phyloP scores from a whole-genome alignment of 2,888 invertebrate species.

The Lithosia quadra region DNA sequence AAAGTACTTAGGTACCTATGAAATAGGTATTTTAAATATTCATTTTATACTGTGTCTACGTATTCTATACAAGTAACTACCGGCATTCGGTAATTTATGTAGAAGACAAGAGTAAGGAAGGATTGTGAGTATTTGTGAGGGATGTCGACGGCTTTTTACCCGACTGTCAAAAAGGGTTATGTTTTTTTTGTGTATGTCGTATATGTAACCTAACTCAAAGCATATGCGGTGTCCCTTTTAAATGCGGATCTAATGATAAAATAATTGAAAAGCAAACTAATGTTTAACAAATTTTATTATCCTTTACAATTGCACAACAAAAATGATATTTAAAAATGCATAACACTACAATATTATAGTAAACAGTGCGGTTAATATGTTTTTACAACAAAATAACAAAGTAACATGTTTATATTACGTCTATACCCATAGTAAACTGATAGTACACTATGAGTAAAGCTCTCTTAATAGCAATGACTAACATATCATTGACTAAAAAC shows the following conservation, averaged over 20 bases:
- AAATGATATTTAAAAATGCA: slow-evolving; percentile 78
- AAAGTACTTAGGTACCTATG: too few relatives aligned
- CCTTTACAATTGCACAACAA: slow-evolving; percentile 69
- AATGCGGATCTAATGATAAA: not conserved
- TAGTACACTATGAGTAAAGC: slow-evolving; percentile 5
- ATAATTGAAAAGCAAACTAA: not conserved
- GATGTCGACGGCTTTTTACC: too few relatives aligned
- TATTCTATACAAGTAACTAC: too few relatives aligned
- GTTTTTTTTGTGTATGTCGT: too few relatives aligned
- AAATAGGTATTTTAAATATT: too few relatives aligned
- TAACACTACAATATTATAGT: slow-evolving; percentile 59
- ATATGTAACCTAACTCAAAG: too few relatives aligned
- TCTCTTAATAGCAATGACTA: not conserved
- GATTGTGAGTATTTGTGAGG: too few relatives aligned
- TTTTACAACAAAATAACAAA: slow-evolving; percentile 57
- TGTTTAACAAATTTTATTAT: slow-evolving; percentile 68
- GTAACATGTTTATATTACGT: slow-evolving; percentile 19
- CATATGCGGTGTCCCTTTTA: too few relatives aligned
- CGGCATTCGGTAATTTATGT: too few relatives aligned
- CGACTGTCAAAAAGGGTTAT: too few relatives aligned
- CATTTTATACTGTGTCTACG: too few relatives aligned
- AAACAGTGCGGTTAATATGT: slow-evolving; percentile 52
- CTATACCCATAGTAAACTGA: slow-evolving; percentile 9
- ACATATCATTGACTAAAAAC: not conserved
- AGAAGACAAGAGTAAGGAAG: too few relatives aligned